Percentiles rank a stretch among this genome's conserved stretches.
These are phyloP conservation scores for Himantopus leucocephalus DNA, from an alignment of 2,113 vertebrate genomes.

Conservation along the genomic window DNA sequence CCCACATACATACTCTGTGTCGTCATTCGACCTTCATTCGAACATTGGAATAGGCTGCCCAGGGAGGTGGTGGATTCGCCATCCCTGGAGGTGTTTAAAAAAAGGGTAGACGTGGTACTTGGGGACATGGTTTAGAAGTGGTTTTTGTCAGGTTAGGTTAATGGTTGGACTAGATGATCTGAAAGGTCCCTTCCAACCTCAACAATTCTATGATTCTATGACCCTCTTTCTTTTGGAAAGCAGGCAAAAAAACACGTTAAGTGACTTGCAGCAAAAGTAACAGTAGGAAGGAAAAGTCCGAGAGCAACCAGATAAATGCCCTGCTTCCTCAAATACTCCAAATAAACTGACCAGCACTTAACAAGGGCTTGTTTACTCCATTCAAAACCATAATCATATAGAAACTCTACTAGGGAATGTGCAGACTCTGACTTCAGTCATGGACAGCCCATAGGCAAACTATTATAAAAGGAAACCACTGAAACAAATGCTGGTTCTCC, in stretches of 20 bases:
- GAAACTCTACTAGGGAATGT: neutral
- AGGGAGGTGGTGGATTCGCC: too few species aligned
- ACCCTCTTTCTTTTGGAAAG: neutral
- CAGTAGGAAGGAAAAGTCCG: neutral
- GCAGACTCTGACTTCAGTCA: neutral
- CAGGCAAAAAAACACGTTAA: rapidly evolving
- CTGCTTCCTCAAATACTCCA: neutral
- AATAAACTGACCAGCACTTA: neutral
- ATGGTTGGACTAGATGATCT: too few species aligned
- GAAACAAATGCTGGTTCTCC: neutral
- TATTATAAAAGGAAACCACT: neutral
- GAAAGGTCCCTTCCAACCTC: too few species aligned
- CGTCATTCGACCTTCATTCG: neutral
- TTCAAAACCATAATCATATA: neutral
- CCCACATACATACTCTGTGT: neutral
- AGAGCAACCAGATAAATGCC: neutral
- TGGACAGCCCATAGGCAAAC: neutral
- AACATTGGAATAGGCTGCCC: too few species aligned
- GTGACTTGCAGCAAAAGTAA: neutral
- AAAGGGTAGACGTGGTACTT: too few species aligned
- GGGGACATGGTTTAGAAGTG: too few species aligned
- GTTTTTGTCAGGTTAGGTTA: too few species aligned
- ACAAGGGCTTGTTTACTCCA: neutral
- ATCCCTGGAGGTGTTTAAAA: too few species aligned
- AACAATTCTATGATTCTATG: too few species aligned